Evolutionary conservation across 2,888 invertebrate genomes (phyloP).

Genomic region (Theristus sp.): DNA sequence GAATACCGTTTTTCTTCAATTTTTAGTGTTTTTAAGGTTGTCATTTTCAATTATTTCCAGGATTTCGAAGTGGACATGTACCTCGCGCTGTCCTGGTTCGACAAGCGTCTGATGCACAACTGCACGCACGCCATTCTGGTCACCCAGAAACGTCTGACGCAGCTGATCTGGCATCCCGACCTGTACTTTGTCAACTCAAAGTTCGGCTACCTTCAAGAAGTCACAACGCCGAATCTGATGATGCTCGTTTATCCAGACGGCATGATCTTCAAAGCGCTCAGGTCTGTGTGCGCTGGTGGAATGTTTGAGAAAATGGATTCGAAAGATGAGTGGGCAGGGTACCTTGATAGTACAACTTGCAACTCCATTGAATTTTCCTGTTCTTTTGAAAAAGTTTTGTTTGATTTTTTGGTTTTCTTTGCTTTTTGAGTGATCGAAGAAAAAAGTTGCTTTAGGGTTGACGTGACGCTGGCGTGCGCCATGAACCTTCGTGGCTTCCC

Average conservation of each 20-base stretch:
- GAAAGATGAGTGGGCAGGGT: too few relatives aligned
- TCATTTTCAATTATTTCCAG: too few relatives aligned
- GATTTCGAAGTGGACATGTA: conserved; percentile 29
- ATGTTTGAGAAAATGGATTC: too few relatives aligned
- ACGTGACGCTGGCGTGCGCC: conserved; percentile 26
- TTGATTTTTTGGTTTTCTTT: too few relatives aligned
- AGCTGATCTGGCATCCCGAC: conserved; percentile 11
- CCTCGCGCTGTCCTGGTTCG: conserved; percentile 27
- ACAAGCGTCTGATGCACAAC: conserved; percentile 24
- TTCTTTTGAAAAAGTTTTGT: too few relatives aligned
- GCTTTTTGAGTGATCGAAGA: too few relatives aligned
- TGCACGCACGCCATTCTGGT: conserved; percentile 27
- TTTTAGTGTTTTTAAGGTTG: too few relatives aligned
- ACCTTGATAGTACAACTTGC: too few relatives aligned
- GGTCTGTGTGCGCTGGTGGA: conserved; percentile 13
- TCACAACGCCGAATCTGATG: conserved; percentile 13
- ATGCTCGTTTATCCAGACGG: conserved; percentile 26
- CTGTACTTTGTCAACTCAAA: conserved; percentile 28
- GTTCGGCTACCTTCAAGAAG: conserved; percentile 24
- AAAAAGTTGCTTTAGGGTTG: conserved; percentile 14
- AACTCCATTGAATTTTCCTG: too few relatives aligned
- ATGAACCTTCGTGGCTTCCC: conserved; percentile 16
- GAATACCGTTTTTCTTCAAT: too few relatives aligned
- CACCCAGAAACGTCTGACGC: background rate
- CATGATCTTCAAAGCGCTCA: conserved; percentile 25